phyloP scores from a whole-genome alignment of 1,140 invertebrate genomes.

The Drosophila santomea region DNA sequence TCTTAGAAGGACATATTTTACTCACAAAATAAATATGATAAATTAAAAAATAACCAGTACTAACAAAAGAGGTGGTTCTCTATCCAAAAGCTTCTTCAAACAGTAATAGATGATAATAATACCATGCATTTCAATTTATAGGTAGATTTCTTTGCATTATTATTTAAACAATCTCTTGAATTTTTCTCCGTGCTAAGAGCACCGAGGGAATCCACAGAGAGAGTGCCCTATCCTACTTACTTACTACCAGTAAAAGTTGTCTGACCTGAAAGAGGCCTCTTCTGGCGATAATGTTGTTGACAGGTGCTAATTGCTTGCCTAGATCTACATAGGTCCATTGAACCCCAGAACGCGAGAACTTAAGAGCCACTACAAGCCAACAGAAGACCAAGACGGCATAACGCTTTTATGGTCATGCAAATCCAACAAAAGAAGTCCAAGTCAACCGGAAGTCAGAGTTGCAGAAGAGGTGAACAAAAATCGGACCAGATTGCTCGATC shows the following conservation, averaged over 20 bases:
- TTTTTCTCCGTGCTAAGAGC: not conserved
- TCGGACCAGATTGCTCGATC: conserved; percentile 18
- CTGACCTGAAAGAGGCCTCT: conserved; percentile 32
- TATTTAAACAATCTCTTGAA: not conserved
- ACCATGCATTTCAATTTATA: not conserved
- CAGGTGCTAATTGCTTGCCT: conserved; percentile 71
- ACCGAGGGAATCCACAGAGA: not conserved
- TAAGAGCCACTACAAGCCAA: conserved; percentile 20
- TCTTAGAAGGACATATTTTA: too few relatives aligned
- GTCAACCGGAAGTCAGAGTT: conserved; percentile 37
- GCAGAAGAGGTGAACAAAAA: conserved; percentile 17
- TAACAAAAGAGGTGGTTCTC: too few relatives aligned
- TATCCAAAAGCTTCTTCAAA: too few relatives aligned
- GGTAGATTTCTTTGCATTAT: not conserved
- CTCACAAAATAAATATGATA: too few relatives aligned
- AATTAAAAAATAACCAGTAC: too few relatives aligned
- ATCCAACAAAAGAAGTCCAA: conserved; percentile 30
- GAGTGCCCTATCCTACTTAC: conserved; percentile 5
- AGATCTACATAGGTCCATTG: conserved; percentile 56
- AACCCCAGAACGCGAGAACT: conserved; percentile 33
- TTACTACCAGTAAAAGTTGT: conserved; percentile 39
- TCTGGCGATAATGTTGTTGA: conserved; percentile 38
- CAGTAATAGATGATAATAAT: not conserved
- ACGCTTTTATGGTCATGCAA: conserved; percentile 34
- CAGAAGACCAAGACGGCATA: conserved; percentile 13